phyloP scores from a whole-genome alignment of 2,888 invertebrate species.

The Eupithecia insigniata region DNA sequence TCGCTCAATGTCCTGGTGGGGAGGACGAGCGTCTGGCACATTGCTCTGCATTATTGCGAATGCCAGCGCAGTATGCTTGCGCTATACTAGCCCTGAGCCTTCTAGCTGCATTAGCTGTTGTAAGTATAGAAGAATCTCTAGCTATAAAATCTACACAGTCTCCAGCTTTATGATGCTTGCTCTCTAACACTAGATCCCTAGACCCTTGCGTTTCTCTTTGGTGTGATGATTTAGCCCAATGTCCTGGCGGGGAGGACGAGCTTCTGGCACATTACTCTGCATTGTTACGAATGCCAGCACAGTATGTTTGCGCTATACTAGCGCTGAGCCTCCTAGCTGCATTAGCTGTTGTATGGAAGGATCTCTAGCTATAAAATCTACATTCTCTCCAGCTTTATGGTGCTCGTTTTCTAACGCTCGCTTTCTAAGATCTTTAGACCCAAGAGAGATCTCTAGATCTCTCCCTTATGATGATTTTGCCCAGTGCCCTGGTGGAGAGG shows the following conservation, averaged over 20 bases:
- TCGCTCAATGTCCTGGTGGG: constrained; percentile 90
- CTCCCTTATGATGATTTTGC: constrained; percentile 92
- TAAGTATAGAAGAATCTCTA: constrained; percentile 53
- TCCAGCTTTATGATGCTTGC: too few relatives aligned
- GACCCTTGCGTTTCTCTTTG: constrained; percentile 93
- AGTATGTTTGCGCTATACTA: constrained; percentile 86
- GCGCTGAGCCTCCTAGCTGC: constrained; percentile 78
- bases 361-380: too few relatives aligned
- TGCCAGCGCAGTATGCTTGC: constrained; percentile 89
- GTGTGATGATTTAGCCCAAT: constrained; percentile 91
- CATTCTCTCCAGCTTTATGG: too few relatives aligned
- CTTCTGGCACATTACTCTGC: constrained; percentile 91
- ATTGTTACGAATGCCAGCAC: constrained; percentile 89
- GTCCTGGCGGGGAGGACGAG: constrained; percentile 92
- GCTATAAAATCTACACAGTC: too few relatives aligned
- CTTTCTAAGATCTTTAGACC: too few relatives aligned
- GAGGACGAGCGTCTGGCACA: constrained; percentile 91
- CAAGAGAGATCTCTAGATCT: too few relatives aligned
- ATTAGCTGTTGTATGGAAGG: constrained; percentile 74
- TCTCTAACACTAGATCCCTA: too few relatives aligned
- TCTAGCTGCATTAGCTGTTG: constrained; percentile 79
- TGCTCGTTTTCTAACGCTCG: too few relatives aligned
- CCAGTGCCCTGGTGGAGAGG: constrained; percentile 92
- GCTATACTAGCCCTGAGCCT: constrained; percentile 81
- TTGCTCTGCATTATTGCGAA: constrained; percentile 90